phyloP scores from a whole-genome alignment of 2,113 vertebrate genomes.

The Trachemys scripta region DNA sequence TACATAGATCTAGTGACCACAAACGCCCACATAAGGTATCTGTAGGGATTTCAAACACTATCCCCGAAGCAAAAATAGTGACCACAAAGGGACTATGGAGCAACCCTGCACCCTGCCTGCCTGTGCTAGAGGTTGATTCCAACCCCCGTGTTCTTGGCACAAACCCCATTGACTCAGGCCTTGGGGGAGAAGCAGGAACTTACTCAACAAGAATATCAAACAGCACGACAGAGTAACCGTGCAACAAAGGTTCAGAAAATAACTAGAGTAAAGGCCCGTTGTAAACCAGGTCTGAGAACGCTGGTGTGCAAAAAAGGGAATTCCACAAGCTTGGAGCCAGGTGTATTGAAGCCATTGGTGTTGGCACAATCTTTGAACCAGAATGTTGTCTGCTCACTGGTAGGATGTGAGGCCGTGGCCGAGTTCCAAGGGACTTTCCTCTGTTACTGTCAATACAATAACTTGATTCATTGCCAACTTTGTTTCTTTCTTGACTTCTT shows the following conservation, averaged over 20 bases:
- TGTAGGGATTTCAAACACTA: neutral
- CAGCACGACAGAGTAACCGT: neutral
- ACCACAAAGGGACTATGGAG: neutral
- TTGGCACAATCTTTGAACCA: slow-evolving; percentile 1
- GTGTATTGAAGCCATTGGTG: slow-evolving; percentile 2
- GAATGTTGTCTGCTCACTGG: neutral
- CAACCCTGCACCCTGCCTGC: neutral
- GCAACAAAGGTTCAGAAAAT: rapidly evolving
- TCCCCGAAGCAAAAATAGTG: rapidly evolving
- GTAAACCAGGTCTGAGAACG: neutral
- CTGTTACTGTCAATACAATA: slow-evolving; percentile 39
- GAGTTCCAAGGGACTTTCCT: slow-evolving; percentile 67
- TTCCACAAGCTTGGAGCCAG: slow-evolving; percentile 58
- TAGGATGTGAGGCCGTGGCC: slow-evolving; percentile 46
- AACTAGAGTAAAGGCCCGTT: neutral
- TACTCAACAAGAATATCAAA: neutral
- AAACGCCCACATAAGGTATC: neutral
- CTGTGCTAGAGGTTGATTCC: neutral
- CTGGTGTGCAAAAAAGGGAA: neutral
- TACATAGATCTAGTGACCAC: neutral
- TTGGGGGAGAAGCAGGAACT: neutral
- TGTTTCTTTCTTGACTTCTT: slow-evolving; percentile 49
- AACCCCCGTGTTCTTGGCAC: neutral
- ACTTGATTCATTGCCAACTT: slow-evolving; percentile 61
- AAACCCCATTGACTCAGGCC: rapidly evolving